Percentiles rank a stretch among this genome's conserved stretches.
phyloP scores from a whole-genome alignment of 2,888 invertebrate species.

The Salticus scenicus region DNA sequence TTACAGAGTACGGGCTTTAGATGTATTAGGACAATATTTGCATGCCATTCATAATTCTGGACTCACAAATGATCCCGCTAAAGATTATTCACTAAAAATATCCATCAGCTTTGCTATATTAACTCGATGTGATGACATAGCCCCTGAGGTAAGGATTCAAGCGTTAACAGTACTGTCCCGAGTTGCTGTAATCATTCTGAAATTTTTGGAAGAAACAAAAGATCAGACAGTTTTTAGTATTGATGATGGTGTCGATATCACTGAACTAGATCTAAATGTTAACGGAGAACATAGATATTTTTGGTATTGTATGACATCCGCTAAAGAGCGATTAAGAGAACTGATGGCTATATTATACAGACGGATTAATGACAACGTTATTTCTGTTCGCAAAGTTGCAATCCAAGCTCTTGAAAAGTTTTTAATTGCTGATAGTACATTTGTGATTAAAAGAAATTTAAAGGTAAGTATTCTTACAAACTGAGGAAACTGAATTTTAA shows the following conservation, averaged over 20 bases:
- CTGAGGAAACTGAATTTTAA: no score
- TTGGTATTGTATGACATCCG: constrained; percentile 71
- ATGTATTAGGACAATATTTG: constrained; percentile 21
- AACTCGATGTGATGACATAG: constrained; percentile 79
- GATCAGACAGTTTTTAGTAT: constrained; percentile 59
- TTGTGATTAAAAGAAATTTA: constrained; percentile 71
- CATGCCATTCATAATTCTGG: not conserved
- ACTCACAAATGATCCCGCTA: not conserved
- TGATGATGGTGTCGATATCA: constrained; percentile 51
- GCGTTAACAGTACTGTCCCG: constrained; percentile 80
- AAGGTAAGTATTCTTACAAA: no score
- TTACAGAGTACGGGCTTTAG: constrained; percentile 27
- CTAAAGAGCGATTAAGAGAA: constrained; percentile 72
- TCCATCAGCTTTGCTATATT: constrained; percentile 78
- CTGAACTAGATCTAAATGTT: not conserved
- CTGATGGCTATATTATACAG: constrained; percentile 75
- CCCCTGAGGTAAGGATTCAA: constrained; percentile 80
- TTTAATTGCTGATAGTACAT: constrained; percentile 74
- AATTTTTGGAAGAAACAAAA: constrained; percentile 71
- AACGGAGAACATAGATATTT: constrained; percentile 73
- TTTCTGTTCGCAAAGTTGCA: constrained; percentile 79
- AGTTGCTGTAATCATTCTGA: constrained; percentile 64
- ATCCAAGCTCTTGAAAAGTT: constrained; percentile 76
- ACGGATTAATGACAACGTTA: constrained; percentile 78
- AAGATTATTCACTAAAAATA: constrained; percentile 72